Percentiles rank a stretch among this genome's conserved stretches.
phyloP scores from a whole-genome alignment of 2,113 vertebrate genomes.

The Verasper variegatus region DNA sequence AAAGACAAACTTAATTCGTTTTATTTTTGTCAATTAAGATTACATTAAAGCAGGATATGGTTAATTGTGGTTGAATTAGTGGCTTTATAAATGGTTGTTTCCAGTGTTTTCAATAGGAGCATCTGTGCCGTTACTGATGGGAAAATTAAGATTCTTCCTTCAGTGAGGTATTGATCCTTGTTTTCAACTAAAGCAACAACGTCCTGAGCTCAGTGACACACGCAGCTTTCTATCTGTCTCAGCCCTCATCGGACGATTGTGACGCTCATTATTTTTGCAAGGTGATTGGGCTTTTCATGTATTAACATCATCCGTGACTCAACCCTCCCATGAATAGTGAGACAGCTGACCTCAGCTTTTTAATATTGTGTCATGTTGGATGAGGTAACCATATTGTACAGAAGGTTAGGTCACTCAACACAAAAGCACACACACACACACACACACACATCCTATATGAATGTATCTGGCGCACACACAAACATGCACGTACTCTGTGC shows the following conservation, averaged over 20 bases:
- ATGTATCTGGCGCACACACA: not conserved
- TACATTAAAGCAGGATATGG: no score
- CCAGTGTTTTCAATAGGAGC: not conserved
- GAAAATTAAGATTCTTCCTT: not conserved
- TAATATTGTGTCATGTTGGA: constrained; percentile 44
- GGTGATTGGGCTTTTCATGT: constrained; percentile 32
- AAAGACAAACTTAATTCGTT: no score
- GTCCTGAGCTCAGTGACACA: constrained; percentile 21
- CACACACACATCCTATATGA: not conserved
- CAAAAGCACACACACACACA: not conserved
- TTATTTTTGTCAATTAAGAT: no score
- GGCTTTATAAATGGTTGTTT: not conserved
- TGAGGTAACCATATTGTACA: constrained; percentile 61
- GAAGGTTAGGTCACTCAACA: constrained; percentile 41
- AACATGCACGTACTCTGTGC: not conserved
- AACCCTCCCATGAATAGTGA: constrained; percentile 42
- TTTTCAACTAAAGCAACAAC: constrained; percentile 20
- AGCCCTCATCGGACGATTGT: constrained; percentile 44
- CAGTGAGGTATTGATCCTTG: constrained; percentile 11
- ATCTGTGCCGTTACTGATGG: not conserved
- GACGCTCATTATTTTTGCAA: constrained; percentile 47
- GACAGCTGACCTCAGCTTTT: constrained; percentile 53
- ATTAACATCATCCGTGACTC: constrained; percentile 62
- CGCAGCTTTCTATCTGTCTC: constrained; percentile 25
- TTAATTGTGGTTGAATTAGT: no score